Conservation (phyloP, 2,113 vertebrate species). For the Brachyistius frenatus region DNA sequence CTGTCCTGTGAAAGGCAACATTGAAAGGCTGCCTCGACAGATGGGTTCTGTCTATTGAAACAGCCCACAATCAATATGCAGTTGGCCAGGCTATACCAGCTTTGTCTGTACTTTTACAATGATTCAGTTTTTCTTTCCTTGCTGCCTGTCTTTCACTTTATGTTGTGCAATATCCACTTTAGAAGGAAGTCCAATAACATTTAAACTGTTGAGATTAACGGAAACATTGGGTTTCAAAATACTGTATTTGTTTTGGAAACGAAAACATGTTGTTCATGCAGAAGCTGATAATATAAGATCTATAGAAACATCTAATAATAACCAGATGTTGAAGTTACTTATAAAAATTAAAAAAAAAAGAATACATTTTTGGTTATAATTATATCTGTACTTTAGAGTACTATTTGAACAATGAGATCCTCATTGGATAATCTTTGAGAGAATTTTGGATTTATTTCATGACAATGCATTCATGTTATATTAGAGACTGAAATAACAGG, state of each 20-base stretch:
- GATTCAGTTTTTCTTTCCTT: slow-evolving; percentile 32
- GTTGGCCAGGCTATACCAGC: slow-evolving; percentile 47
- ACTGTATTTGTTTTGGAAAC: slow-evolving; percentile 37
- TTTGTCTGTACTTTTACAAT: slow-evolving; percentile 64
- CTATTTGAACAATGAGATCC: background rate
- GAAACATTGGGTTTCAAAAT: too few species aligned
- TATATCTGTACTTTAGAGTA: background rate
- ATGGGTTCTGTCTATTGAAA: slow-evolving; percentile 66
- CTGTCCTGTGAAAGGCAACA: slow-evolving; percentile 69
- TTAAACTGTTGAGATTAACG: background rate
- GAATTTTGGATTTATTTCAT: background rate
- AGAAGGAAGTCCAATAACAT: slow-evolving; percentile 12
- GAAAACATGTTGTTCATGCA: slow-evolving; percentile 7
- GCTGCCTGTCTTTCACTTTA: background rate
- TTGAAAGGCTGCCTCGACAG: slow-evolving; percentile 60
- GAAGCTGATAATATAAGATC: slow-evolving; percentile 16
- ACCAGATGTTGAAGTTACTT: background rate
- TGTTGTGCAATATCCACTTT: slow-evolving; percentile 21
- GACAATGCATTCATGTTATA: background rate
- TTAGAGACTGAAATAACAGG: background rate
- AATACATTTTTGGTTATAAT: too few species aligned
- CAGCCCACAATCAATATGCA: slow-evolving; percentile 72
- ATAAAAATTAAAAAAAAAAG: too few species aligned
- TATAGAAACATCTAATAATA: background rate
- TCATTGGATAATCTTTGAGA: background rate